Conservation (phyloP, 2,797 vertebrate species). For the Halcyon leucocephala region DNA sequence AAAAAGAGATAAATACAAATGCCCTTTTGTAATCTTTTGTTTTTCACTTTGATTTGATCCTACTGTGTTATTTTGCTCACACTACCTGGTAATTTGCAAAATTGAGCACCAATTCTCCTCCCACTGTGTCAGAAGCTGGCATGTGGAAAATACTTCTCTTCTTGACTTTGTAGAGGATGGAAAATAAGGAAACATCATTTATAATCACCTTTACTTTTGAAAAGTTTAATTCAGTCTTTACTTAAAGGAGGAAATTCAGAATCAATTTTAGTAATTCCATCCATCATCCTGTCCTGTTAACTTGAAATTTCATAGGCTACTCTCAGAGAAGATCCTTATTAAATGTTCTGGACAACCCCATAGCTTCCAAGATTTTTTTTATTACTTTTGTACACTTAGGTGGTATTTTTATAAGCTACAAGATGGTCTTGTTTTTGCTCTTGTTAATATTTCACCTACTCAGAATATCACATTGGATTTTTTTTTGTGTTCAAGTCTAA, state of each 20-base stretch:
- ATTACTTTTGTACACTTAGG: neutral
- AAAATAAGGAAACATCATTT: neutral
- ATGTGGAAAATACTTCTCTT: neutral
- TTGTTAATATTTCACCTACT: neutral
- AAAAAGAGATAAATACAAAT: neutral
- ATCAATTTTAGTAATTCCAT: neutral
- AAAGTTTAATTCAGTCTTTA: neutral
- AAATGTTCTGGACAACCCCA: neutral
- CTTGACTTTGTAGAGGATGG: neutral
- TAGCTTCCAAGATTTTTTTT: neutral
- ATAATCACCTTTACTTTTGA: neutral
- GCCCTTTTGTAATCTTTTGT: neutral
- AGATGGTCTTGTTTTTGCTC: neutral
- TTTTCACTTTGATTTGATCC: neutral
- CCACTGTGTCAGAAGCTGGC: neutral
- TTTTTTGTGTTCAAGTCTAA: neutral
- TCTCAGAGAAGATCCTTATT: neutral
- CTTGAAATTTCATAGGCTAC: neutral
- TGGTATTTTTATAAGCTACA: neutral
- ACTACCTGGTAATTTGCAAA: neutral
- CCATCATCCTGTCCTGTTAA: neutral
- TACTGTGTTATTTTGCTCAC: neutral
- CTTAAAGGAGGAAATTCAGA: neutral
- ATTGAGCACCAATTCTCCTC: neutral
- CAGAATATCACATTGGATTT: neutral